phyloP scores from a whole-genome alignment of 2,888 invertebrate genomes.

The Gymnosoma rotundatum region DNA sequence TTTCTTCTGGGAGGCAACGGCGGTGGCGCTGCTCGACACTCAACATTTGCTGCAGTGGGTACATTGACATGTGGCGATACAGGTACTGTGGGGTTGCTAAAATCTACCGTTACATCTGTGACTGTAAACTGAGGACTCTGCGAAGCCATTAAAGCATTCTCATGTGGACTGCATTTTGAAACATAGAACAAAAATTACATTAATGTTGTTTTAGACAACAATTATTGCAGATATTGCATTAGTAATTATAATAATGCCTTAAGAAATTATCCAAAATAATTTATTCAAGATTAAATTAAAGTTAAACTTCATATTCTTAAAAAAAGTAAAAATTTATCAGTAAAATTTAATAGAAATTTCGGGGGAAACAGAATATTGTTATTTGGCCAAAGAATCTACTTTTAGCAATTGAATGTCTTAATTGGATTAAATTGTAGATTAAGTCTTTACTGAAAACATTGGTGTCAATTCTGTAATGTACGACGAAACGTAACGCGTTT shows the following conservation, averaged over 20 bases:
- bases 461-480: too few species aligned
- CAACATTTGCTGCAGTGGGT: slow-evolving; percentile 77
- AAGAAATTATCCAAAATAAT: too few species aligned
- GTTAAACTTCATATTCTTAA: too few species aligned
- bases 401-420: too few species aligned
- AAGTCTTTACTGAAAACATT: too few species aligned
- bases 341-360: too few species aligned
- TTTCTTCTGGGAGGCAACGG: slow-evolving; percentile 81
- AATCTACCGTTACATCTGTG: slow-evolving; percentile 75
- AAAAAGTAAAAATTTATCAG: too few species aligned
- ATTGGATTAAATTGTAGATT: too few species aligned
- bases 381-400: too few species aligned
- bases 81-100: slow-evolving; percentile 76
- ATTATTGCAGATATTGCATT: not conserved
- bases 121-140: slow-evolving; percentile 73
- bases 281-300: too few species aligned
- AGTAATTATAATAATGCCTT: not conserved
- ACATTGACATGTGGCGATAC: slow-evolving; percentile 83
- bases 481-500: too few species aligned
- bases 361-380: too few species aligned
- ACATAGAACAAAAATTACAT: slow-evolving; percentile 27
- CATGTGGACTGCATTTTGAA: slow-evolving; percentile 74
- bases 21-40: slow-evolving; percentile 80
- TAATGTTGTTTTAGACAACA: not conserved
- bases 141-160: slow-evolving; percentile 71